Conservation (phyloP, 2,888 invertebrate genomes). For the Plebejus argus region DNA sequence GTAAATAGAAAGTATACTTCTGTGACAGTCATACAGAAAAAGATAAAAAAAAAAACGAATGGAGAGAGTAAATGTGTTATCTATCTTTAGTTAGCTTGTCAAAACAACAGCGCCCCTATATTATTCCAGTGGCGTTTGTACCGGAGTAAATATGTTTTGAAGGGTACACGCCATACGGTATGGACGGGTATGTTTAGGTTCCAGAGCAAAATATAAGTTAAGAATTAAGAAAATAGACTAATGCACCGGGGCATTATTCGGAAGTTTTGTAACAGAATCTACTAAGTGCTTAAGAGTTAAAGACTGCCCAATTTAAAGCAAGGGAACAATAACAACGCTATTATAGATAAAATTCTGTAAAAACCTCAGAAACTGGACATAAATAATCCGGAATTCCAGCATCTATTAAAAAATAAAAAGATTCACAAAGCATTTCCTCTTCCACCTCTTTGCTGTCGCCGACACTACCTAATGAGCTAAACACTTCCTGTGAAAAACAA, state of each 20-base stretch:
- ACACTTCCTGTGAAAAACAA: neutral
- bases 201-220: neutral
- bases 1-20: neutral
- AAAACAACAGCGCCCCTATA: conserved; percentile 31
- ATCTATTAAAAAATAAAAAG: neutral
- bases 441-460: neutral
- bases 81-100: conserved; percentile 31
- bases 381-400: neutral
- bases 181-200: neutral
- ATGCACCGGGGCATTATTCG: neutral
- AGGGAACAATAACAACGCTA: neutral
- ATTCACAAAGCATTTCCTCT: neutral
- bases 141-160: conserved; percentile 41
- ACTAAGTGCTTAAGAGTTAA: no score
- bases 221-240: neutral
- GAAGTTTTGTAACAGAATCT: neutral
- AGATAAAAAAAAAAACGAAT: neutral
- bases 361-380: neutral
- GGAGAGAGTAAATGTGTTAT: conserved; percentile 32
- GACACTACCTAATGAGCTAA: neutral
- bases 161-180: neutral
- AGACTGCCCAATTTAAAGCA: neutral
- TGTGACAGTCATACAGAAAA: conserved; percentile 13
- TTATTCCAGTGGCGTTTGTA: conserved; percentile 35
- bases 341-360: no score